Conservation (phyloP, 1,140 invertebrate genomes). For the Melanaphis sacchari region DNA sequence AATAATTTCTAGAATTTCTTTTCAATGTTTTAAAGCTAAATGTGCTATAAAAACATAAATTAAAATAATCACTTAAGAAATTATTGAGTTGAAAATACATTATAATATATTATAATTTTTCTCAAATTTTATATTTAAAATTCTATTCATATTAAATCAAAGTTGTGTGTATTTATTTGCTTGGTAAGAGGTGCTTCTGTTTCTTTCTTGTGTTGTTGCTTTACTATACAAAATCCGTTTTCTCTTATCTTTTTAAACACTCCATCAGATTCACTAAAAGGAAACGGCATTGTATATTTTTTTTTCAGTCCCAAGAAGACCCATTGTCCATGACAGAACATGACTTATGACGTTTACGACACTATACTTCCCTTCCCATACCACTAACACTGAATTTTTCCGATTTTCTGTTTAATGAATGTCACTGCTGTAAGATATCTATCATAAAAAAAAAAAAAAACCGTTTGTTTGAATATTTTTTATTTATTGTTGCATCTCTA, state of each 20-base stretch:
- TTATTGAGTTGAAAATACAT: not conserved
- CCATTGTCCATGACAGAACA: conserved; percentile 53
- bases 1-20: not conserved
- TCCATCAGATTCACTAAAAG: conserved; percentile 56
- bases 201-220: not conserved
- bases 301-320: conserved; percentile 23
- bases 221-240: conserved; percentile 25
- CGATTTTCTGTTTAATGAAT: conserved; percentile 33
- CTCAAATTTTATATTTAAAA: not conserved
- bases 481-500: not conserved
- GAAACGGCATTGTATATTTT: conserved; percentile 40
- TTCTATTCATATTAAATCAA: not conserved
- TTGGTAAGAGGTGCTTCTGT: not conserved
- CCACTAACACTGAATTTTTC: conserved; percentile 5
- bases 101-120: not conserved
- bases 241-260: conserved; percentile 55
- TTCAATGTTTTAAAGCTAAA: not conserved
- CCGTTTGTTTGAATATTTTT: not conserved
- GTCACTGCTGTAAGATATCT: not conserved
- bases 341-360: conserved; percentile 53
- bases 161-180: conserved; percentile 14
- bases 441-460: not conserved
- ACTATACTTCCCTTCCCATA: not conserved
- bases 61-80: not conserved
- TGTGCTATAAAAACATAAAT: not conserved